Conservation (phyloP, 2,888 invertebrate genomes). For the Tetramorium bicarinatum region DNA sequence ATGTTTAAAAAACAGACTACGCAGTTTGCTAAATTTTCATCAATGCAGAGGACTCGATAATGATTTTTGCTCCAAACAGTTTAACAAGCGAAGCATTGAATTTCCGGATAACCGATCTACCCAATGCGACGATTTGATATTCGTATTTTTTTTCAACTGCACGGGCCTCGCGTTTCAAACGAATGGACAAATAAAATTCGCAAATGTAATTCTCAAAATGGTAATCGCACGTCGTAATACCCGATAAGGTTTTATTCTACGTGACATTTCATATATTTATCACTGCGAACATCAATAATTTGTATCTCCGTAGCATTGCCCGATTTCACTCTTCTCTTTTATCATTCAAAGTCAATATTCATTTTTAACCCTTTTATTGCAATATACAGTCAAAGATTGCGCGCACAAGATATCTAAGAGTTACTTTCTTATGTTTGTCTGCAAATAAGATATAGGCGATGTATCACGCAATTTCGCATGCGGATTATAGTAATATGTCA, state of each 20-base stretch:
- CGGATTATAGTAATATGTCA: not conserved
- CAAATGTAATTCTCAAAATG: not conserved
- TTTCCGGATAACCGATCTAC: slow-evolving; percentile 18
- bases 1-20: slow-evolving; percentile 8
- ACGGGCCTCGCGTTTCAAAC: slow-evolving; percentile 21
- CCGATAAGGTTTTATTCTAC: not conserved
- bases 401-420: not conserved
- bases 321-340: slow-evolving; percentile 7
- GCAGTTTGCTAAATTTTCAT: slow-evolving; percentile 23
- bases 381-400: not conserved
- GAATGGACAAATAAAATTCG: slow-evolving; percentile 13
- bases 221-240: slow-evolving; percentile 4
- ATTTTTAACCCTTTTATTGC: slow-evolving; percentile 26
- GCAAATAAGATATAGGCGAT: slow-evolving; percentile 31
- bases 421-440: slow-evolving; percentile 23
- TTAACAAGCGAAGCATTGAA: slow-evolving; percentile 3
- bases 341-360: slow-evolving; percentile 34
- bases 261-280: slow-evolving; percentile 20
- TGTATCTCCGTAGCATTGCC: not conserved
- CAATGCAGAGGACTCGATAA: slow-evolving; percentile 6
- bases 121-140: slow-evolving; percentile 11
- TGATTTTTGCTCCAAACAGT: slow-evolving; percentile 15
- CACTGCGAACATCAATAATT: not conserved
- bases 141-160: not conserved
- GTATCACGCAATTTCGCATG: slow-evolving; percentile 28